Conservation (phyloP, 2,888 invertebrate genomes). For the Nomada flava region DNA sequence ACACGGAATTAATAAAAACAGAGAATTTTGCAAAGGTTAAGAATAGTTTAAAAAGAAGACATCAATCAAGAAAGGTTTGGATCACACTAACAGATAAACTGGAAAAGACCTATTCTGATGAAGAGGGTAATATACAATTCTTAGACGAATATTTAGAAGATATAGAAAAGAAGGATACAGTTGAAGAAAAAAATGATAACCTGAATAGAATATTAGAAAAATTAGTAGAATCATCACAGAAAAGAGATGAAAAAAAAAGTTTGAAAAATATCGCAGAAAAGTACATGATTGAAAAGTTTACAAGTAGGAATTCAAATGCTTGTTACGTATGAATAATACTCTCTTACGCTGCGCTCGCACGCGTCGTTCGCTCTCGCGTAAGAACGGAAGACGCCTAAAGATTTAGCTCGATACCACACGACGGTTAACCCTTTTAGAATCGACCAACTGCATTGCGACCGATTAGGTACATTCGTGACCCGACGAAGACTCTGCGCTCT, state of each 20-base stretch:
- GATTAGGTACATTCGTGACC: too few relatives aligned
- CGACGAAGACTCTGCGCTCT: too few relatives aligned
- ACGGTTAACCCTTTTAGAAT: too few relatives aligned
- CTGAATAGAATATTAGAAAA: slow-evolving; percentile 10
- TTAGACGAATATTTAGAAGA: slow-evolving; percentile 22
- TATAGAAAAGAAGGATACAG: background rate
- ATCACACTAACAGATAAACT: slow-evolving; percentile 23
- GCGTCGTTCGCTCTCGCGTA: too few relatives aligned
- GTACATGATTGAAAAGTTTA: slow-evolving; percentile 37
- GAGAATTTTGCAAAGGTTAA: slow-evolving; percentile 42
- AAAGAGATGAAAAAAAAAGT: slow-evolving; percentile 12
- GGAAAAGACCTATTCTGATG: slow-evolving; percentile 20
- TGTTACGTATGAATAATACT: too few relatives aligned
- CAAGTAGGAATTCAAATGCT: slow-evolving; percentile 20
- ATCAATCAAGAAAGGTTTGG: slow-evolving; percentile 24
- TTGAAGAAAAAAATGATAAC: background rate
- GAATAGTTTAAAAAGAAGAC: slow-evolving; percentile 45
- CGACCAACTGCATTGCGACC: too few relatives aligned
- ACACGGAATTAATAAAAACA: slow-evolving; percentile 52
- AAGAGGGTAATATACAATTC: slow-evolving; percentile 38
- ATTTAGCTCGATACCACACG: too few relatives aligned
- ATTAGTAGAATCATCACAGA: slow-evolving; percentile 25
- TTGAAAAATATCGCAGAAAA: slow-evolving; percentile 39
- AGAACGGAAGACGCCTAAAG: too few relatives aligned
- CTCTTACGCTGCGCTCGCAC: too few relatives aligned